phyloP scores from a whole-genome alignment of 2,888 invertebrate genomes.

The Eristalinus aeneus region DNA sequence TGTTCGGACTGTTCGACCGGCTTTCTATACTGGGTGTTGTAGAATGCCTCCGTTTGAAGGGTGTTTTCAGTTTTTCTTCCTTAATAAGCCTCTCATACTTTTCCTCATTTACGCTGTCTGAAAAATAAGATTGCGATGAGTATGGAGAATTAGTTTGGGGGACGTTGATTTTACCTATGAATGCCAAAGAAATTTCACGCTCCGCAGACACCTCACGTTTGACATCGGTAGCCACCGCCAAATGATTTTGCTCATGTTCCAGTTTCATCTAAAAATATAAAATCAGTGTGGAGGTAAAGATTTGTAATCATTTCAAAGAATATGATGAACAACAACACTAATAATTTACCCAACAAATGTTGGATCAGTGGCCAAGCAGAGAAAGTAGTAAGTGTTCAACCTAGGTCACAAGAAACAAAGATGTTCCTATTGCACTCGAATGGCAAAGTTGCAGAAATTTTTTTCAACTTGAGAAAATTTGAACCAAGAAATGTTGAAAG shows the following conservation, averaged over 20 bases:
- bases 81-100: conserved; percentile 79
- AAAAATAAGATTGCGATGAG: conserved; percentile 58
- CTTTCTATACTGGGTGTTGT: conserved; percentile 76
- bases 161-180: conserved; percentile 71
- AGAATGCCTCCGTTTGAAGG: conserved; percentile 79
- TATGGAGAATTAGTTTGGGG: background rate
- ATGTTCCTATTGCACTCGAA: too few relatives aligned
- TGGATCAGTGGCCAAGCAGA: too few relatives aligned
- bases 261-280: conserved; percentile 15
- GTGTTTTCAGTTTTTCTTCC: conserved; percentile 79
- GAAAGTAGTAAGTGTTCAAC: too few relatives aligned
- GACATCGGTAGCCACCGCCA: conserved; percentile 4
- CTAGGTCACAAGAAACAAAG: too few relatives aligned
- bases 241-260: background rate
- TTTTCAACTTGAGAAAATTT: too few relatives aligned
- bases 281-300: background rate
- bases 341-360: too few relatives aligned
- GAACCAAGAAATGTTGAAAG: too few relatives aligned
- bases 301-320: too few relatives aligned
- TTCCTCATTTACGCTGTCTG: conserved; percentile 78
- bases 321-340: too few relatives aligned
- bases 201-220: conserved; percentile 71
- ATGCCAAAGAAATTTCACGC: conserved; percentile 75
- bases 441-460: too few relatives aligned
- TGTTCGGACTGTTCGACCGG: conserved; percentile 77